Conservation (phyloP, 2,113 vertebrate species). For the Rallus limicola region DNA sequence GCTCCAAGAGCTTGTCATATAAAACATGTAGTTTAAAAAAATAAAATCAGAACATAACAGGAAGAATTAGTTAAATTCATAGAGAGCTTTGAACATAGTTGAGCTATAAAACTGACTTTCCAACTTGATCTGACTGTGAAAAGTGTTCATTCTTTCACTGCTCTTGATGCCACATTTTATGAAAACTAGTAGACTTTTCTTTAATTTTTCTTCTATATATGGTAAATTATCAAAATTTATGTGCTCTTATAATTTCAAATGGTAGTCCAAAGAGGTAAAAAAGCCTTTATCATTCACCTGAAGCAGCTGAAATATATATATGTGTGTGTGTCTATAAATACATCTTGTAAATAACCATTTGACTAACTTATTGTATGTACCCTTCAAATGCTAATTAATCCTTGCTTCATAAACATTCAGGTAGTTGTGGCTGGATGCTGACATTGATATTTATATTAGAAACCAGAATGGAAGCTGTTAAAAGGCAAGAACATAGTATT, state of each 20-base stretch:
- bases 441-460: conserved; percentile 19
- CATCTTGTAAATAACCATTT: background rate
- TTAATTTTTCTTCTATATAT: background rate
- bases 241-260: background rate
- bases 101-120: background rate
- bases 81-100: background rate
- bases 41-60: background rate
- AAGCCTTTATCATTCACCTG: background rate
- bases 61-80: background rate
- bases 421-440: background rate
- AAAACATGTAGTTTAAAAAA: background rate
- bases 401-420: background rate
- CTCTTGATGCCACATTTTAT: background rate
- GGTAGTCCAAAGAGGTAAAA: background rate
- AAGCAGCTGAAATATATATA: background rate
- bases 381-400: background rate
- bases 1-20: background rate
- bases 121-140: background rate
- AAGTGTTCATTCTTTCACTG: background rate
- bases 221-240: background rate
- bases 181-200: background rate
- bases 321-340: too few species aligned
- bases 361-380: background rate
- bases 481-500: conserved; percentile 34
- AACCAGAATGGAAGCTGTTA: conserved; percentile 40